phyloP scores from a whole-genome alignment of 2,113 vertebrate genomes.

The Nannospalax galili region DNA sequence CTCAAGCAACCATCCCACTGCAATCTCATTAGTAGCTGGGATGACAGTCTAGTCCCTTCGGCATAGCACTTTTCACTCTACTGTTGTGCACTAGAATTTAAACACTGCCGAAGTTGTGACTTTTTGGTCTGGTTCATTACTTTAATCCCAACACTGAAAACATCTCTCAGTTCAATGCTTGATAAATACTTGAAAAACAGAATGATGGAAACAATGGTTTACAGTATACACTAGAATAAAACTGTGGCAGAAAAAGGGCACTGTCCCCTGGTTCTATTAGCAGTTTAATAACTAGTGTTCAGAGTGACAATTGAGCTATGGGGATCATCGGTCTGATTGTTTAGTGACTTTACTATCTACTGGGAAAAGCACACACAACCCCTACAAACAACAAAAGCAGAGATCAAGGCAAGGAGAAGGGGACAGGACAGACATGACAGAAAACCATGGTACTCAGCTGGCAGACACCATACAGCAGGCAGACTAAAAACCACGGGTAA shows the following conservation, averaged over 20 bases:
- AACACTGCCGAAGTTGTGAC: background rate
- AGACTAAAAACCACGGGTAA: background rate
- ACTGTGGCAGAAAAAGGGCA: background rate
- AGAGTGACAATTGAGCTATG: background rate
- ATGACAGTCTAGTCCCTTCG: background rate
- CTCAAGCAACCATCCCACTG: background rate
- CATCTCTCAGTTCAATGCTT: background rate
- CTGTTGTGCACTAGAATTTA: background rate
- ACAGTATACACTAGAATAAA: background rate
- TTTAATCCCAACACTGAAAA: background rate
- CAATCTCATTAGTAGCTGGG: background rate
- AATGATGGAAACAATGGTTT: background rate
- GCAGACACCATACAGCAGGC: too few species aligned
- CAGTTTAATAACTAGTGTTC: background rate
- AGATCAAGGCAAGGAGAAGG: rapidly evolving
- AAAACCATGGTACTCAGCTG: too few species aligned
- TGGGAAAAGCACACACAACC: background rate
- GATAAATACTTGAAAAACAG: background rate
- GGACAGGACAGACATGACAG: background rate
- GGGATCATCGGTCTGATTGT: background rate
- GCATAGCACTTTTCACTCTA: background rate
- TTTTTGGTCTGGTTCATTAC: background rate
- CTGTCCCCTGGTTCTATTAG: too few species aligned
- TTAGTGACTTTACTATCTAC: background rate
- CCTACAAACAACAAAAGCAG: background rate